Evolutionary conservation across 1,140 invertebrate species (phyloP).

Genomic region (Brachionus paranguensis): DNA sequence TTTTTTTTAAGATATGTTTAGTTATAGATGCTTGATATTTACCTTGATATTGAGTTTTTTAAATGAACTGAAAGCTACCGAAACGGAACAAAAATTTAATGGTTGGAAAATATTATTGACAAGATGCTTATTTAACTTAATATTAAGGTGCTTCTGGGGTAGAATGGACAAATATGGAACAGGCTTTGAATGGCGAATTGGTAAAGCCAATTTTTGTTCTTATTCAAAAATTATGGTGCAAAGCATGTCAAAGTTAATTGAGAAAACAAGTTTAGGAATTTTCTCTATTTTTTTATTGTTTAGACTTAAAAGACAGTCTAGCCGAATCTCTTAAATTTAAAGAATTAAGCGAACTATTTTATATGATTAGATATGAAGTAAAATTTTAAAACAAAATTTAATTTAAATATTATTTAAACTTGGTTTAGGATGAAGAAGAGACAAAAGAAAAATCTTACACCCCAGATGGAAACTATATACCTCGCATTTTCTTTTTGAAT

Average conservation of each 20-base stretch:
- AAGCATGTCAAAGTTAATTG: constrained; percentile 59
- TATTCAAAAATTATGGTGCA: constrained; percentile 64
- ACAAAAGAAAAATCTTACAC: neutral
- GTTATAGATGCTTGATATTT: neutral
- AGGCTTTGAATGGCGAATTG: neutral
- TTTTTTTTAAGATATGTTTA: neutral
- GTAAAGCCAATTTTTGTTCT: constrained; percentile 62
- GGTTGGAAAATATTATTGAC: neutral
- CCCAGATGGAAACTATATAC: constrained; percentile 40
- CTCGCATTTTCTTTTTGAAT: constrained; percentile 41
- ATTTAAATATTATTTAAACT: neutral
- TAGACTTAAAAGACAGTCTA: constrained; percentile 60
- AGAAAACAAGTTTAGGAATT: neutral
- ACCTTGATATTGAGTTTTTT: neutral
- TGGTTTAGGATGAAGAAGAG: constrained; percentile 39
- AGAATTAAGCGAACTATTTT: constrained; percentile 59
- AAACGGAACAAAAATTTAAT: neutral
- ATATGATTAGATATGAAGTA: constrained; percentile 59
- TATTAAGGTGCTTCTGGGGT: neutral
- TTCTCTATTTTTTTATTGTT: constrained; percentile 35
- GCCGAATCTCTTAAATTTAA: constrained; percentile 58
- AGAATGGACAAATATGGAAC: neutral
- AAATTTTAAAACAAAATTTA: neutral
- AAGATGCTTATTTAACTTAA: neutral
- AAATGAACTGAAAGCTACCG: neutral